Base-by-base conservation (phyloP, 37 sponge, comb jelly and placozoan genomes). In the Hexactinellida sp. region DNA sequence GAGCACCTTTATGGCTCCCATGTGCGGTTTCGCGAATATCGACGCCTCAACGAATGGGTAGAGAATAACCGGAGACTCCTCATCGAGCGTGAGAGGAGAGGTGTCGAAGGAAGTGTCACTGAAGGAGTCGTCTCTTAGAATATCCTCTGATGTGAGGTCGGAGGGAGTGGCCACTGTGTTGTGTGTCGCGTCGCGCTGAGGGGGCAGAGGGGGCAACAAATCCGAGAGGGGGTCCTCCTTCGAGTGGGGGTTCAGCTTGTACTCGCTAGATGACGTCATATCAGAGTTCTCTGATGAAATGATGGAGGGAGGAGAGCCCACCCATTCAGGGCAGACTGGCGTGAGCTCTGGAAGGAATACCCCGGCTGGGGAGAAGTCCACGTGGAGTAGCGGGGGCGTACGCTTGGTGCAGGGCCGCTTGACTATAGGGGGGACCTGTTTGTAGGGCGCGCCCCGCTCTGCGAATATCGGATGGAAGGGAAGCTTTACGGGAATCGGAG, bases 101-200 rank as follows among this genome's bases (percentile, higher is more conserved):
- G 76, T 63, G 34, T 63, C 76, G 28, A 63, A n/a, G 5, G 76
- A 63, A 10, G 76, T 63, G 76, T 63, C 76, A 63, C 19, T 32
- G 34, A 63, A 63, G 32, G 76, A 63, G 34, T 63, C 76, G 76
- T 63, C 76, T n/a, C 76, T 63, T 63, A 63, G 76, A n/a, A 63
- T 3, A 63, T 63, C 76, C 76, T 63, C 76, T 63, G 76, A 63
- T 1, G 76, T 63, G 34, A 21, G 3, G 34, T 63, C 76, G 13
- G 76, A 63, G 76, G 76, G 76, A 7, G 76, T 63, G 34, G 76
- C 28, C 5, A 23, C 34, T 21, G 76, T n/a, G 16, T 47, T 47
- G 52, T 47, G 52, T n/a, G n/a, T n/a, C n/a, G n/a, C n/a, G n/a
- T n/a, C n/a, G n/a, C n/a, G n/a, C n/a, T n/a, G n/a, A 19, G 16